Base-by-base conservation (phyloP, 2,888 invertebrate species). In the Notodonta ziczac region DNA sequence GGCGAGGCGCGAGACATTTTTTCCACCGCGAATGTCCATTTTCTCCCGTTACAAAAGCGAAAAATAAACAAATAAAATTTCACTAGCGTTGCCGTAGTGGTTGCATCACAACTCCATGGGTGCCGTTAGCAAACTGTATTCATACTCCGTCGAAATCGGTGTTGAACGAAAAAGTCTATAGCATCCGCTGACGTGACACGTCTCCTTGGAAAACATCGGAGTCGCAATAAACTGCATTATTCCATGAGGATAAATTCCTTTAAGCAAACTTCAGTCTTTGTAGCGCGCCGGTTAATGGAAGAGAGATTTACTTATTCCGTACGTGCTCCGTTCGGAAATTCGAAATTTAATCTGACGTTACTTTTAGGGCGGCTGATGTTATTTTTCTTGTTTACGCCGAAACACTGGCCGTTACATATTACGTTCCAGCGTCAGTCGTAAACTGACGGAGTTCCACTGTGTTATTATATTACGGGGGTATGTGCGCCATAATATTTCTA, bases 211-310 rank as follows among this genome's bases (percentile, higher is more conserved):
- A 67, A 77, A 75, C 68, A 78, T 76, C 64, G 65, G 74, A 77
- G 67, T 66, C 60, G 63, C 73, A 73, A 77, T 78, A 76, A 77
- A 78, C 66, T 75, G 70, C 69, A 72, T 80, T 80, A 78, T 77
- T 78, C 78, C 76, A 78, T 76, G 63, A 66, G 62, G 70, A 73
- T 73, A 78, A 81, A 78, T 73, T 66, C 59, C 59, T 59, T 65
- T 68, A 67, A 71, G 67, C 63, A 74, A 78, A 72, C 69, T 74
- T 70, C 54, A 69, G 68, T 66, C 63, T 69, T 74, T 67, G 62
- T 69, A 60, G 61, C 70, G 69, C 67, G 68, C 59, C 59, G 59
- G 73, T 74, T 78, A 79, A 76, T 77, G 71, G 73, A 79, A 74
- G 72, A 72, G 63, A 72, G 67, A 77, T 78, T 76, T 74, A 75